Evolutionary conservation across 2,113 vertebrate species (phyloP), one percentile per base, ranked within the genome.

Genomic region (Cyprinodon brontotheroides): DNA sequence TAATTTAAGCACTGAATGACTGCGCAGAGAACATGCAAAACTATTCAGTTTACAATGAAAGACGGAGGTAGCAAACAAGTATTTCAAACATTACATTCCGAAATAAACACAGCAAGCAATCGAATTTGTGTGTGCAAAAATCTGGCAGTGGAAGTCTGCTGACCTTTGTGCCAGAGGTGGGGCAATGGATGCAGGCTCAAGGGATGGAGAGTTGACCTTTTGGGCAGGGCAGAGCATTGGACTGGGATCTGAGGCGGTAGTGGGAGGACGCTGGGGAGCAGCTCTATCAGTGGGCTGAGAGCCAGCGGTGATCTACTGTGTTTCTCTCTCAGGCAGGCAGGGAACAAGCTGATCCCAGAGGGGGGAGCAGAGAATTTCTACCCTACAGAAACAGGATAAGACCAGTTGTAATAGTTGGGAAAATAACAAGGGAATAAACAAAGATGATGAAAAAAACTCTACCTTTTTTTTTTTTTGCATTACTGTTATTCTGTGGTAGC

Each of bases 161-260:
- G 47, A 22, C 39, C 45, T 43, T 70, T 72, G 43, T 88, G 90
- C 88, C 89, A 92, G 83, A 74, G 87, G 77, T 68, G 85, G 74
- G 65, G 84, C 82, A 78, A 77, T 77, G 86, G 82, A 83, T 86
- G 67, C 62, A n/a, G 64, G 83, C 90, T 89, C 88, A 29, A 61
- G 89, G 81, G 81, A 87, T 2, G 14, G 61, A 81, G 83, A 4
- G 84, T 81, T 91, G 90, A 90, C 90, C 89, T 89, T 39, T 48
- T 74, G 90, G 92, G 89, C 79, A 76, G 90, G 83, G 77, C 79
- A 73, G 78, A 82, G 88, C 88, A 84, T 87, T 94, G 91, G 92
- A 91, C 70, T 40, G n/a, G 83, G 89, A 94, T 94, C 90, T 88
- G 87, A 90, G 82, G 82, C 68, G 43, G 79, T 65, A 71, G 70